Percentiles rank a stretch among this genome's conserved stretches.
Evolutionary conservation across 2,888 invertebrate genomes (phyloP).

Genomic region (Macrophya annulata): DNA sequence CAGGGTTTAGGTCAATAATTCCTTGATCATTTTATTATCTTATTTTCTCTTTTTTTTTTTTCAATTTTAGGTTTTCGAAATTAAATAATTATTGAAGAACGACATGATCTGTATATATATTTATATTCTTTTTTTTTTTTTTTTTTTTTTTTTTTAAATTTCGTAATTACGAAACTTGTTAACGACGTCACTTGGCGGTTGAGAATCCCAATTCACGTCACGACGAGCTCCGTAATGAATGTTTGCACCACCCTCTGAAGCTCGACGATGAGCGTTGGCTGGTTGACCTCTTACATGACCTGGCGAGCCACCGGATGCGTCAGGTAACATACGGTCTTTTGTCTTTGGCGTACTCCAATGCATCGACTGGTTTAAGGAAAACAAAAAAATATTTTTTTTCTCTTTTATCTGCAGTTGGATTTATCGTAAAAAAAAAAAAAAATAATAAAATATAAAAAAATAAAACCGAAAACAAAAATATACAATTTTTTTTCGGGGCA

Average conservation of each 20-base stretch:
- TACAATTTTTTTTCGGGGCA: no score
- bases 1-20: neutral
- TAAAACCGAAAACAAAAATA: no score
- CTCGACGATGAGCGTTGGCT: slow-evolving; percentile 84
- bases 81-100: no score
- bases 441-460: neutral
- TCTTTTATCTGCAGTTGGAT: neutral
- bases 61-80: no score
- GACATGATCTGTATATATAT: no score
- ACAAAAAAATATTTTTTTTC: neutral
- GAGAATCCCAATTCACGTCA: slow-evolving; percentile 85
- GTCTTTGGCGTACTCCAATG: slow-evolving; percentile 96
- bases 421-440: neutral
- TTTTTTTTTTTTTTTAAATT: slow-evolving; percentile 84
- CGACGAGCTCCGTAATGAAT: slow-evolving; percentile 83
- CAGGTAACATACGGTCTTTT: slow-evolving; percentile 92
- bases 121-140: neutral
- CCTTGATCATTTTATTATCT: neutral
- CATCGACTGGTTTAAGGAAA: slow-evolving; percentile 86
- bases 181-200: slow-evolving; percentile 90
- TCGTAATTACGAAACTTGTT: slow-evolving; percentile 95
- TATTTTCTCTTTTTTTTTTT: neutral
- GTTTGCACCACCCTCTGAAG: slow-evolving; percentile 94
- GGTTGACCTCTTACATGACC: slow-evolving; percentile 83
- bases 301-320: slow-evolving; percentile 79